Conservation (phyloP, 2,888 invertebrate genomes). For the Octonoba sinensis region DNA sequence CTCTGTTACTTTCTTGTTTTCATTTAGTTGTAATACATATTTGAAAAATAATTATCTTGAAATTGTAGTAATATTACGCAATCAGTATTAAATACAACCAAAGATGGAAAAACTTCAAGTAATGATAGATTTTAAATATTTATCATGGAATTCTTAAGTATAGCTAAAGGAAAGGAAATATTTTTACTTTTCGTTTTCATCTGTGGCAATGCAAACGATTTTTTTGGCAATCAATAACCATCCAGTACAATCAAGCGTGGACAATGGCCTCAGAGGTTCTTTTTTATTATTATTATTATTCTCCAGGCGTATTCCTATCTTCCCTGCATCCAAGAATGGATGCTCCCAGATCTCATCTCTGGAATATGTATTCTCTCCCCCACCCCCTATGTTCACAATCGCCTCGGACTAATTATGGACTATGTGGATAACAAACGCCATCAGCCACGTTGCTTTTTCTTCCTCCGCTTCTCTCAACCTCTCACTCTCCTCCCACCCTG, state of each 20-base stretch:
- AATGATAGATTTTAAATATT: too few relatives aligned
- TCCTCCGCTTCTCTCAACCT: background rate
- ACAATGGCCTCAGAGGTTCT: slow-evolving; percentile 53
- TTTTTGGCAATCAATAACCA: slow-evolving; percentile 56
- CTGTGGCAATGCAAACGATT: slow-evolving; percentile 52
- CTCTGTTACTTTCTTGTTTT: too few relatives aligned
- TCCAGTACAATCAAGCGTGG: slow-evolving; percentile 61
- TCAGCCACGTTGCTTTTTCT: slow-evolving; percentile 58
- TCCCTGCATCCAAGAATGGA: slow-evolving; percentile 50
- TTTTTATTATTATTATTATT: slow-evolving; percentile 27
- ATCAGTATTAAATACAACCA: too few relatives aligned
- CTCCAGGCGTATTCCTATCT: slow-evolving; percentile 16
- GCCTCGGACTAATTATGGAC: slow-evolving; percentile 62
- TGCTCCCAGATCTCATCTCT: slow-evolving; percentile 58
- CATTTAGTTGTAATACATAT: too few relatives aligned
- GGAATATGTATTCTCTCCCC: slow-evolving; percentile 45
- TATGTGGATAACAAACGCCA: slow-evolving; percentile 63
- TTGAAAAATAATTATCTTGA: too few relatives aligned
- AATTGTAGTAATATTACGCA: too few relatives aligned
- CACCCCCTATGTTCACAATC: slow-evolving; percentile 39
- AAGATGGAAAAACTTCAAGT: too few relatives aligned
- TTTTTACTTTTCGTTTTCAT: background rate
- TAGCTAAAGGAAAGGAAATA: background rate
- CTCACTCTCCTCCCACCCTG: slow-evolving; percentile 10
- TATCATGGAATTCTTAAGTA: too few relatives aligned